phyloP scores from a whole-genome alignment of 2,888 invertebrate genomes.

The Barypeithes pellucidus region DNA sequence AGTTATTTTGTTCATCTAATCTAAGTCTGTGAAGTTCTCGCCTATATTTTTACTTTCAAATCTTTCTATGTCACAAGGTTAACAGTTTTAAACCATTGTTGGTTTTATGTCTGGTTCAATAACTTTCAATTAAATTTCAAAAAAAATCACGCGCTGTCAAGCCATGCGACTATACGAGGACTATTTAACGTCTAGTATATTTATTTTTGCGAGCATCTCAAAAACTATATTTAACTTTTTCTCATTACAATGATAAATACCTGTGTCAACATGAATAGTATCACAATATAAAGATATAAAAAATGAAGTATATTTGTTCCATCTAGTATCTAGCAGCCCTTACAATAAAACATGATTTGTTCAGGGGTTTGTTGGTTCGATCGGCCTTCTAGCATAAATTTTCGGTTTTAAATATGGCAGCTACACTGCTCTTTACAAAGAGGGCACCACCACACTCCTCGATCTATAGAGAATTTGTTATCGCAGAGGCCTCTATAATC shows the following conservation, averaged over 20 bases:
- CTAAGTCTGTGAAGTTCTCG: not conserved
- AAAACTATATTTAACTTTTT: no score
- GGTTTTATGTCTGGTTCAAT: not conserved
- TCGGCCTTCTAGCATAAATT: no score
- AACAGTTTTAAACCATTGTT: not conserved
- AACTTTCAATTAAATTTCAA: slow-evolving; percentile 1
- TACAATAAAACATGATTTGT: no score
- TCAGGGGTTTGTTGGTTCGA: no score
- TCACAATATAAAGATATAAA: no score
- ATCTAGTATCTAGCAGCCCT: no score
- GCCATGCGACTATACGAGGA: not conserved
- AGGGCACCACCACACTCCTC: not conserved
- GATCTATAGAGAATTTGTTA: not conserved
- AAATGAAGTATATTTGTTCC: no score
- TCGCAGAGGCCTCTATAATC: not conserved
- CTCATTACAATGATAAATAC: no score
- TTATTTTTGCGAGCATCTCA: no score
- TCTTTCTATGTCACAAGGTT: slow-evolving; percentile 18
- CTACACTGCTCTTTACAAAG: not conserved
- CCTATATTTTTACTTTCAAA: slow-evolving; percentile 1
- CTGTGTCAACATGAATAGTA: no score
- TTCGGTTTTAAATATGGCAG: no score
- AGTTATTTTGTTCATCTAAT: not conserved
- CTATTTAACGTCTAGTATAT: not conserved
- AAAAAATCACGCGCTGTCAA: not conserved